Conservation (phyloP, 2,888 invertebrate genomes). For the Aethes cnicana region DNA sequence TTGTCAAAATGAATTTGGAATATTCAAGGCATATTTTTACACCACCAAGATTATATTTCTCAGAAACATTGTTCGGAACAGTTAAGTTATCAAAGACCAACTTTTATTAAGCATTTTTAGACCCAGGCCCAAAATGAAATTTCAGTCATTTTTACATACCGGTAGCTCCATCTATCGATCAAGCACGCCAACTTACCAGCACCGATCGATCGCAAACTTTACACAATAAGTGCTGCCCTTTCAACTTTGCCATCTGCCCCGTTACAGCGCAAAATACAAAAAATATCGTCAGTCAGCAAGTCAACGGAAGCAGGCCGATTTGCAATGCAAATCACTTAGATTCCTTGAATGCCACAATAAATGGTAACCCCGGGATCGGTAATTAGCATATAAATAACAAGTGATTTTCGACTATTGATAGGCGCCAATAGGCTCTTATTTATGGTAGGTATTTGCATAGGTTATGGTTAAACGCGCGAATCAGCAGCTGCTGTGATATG, state of each 20-base stretch:
- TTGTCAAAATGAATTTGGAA: too few species aligned
- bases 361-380: conserved; percentile 24
- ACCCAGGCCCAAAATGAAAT: too few species aligned
- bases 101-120: too few species aligned
- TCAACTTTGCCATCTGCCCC: conserved; percentile 53
- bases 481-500: conserved; percentile 21
- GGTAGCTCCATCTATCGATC: conserved; percentile 18
- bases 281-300: conserved; percentile 61
- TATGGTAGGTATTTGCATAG: conserved; percentile 48
- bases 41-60: too few species aligned
- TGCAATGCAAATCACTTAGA: conserved; percentile 71
- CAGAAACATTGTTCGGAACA: too few species aligned
- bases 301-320: conserved; percentile 59
- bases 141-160: too few species aligned
- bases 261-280: conserved; percentile 59
- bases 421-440: conserved; percentile 55
- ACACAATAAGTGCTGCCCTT: conserved; percentile 16
- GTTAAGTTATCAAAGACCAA: too few species aligned
- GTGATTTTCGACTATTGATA: conserved; percentile 73
- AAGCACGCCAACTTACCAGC: conserved; percentile 37
- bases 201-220: conserved; percentile 40
- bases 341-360: conserved; percentile 66
- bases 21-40: too few species aligned
- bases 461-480: conserved; percentile 37
- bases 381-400: conserved; percentile 78